Conservation (phyloP, 1,140 invertebrate species). For the Asbolus verrucosus region DNA sequence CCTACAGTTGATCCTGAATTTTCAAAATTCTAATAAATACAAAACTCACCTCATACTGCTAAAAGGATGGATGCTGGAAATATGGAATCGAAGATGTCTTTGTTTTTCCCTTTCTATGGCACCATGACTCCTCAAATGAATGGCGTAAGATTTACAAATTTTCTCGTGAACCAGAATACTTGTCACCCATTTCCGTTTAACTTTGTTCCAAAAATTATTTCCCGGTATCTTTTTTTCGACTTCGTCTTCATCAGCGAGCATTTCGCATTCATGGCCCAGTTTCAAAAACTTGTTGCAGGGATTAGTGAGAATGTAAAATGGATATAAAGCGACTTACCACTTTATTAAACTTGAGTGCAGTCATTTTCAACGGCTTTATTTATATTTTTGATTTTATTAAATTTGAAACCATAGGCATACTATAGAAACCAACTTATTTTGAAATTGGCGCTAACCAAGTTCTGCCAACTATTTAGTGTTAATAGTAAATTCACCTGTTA, state of each 20-base stretch:
- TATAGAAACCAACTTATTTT: too few species aligned
- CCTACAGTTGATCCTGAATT: too few species aligned
- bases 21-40: conserved; percentile 14
- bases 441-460: too few species aligned
- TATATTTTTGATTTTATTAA: too few species aligned
- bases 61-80: conserved; percentile 58
- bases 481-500: too few species aligned
- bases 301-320: background rate
- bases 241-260: conserved; percentile 51
- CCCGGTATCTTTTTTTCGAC: conserved; percentile 47
- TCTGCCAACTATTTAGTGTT: too few species aligned
- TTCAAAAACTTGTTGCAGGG: conserved; percentile 50
- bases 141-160: conserved; percentile 56
- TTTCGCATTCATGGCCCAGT: conserved; percentile 58
- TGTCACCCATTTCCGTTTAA: conserved; percentile 47
- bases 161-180: conserved; percentile 56
- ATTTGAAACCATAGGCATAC: too few species aligned
- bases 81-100: conserved; percentile 54
- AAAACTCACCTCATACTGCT: conserved; percentile 54
- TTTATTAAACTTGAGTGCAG: conserved; percentile 13
- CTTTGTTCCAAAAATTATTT: conserved; percentile 33
- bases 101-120: conserved; percentile 58
- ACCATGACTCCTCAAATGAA: conserved; percentile 58
- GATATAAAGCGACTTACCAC: conserved; percentile 9
- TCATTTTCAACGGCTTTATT: conserved; percentile 1